These are phyloP conservation scores for Tridacna gigas DNA, from an alignment of 2,888 invertebrate genomes.

Conservation along the genomic window DNA sequence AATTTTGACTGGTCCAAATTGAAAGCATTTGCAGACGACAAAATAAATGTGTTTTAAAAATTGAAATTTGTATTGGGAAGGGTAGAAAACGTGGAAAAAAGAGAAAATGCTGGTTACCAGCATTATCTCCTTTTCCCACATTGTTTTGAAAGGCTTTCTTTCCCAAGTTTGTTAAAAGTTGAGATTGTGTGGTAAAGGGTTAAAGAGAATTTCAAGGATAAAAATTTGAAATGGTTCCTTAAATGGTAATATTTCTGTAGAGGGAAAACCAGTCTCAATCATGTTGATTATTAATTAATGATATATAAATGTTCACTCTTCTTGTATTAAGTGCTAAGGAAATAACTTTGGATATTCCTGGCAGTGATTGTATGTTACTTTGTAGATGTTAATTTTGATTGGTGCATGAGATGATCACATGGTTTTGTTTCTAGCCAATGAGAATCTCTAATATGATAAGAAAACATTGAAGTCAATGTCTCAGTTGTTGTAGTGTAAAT, in stretches of 20 bases:
- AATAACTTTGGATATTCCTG: slow-evolving; percentile 30
- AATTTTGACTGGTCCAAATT: too few relatives aligned
- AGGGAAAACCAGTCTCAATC: slow-evolving; percentile 23
- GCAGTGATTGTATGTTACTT: slow-evolving; percentile 27
- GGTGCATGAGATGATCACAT: slow-evolving; percentile 68
- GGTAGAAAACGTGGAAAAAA: too few relatives aligned
- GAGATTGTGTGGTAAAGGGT: too few relatives aligned
- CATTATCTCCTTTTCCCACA: too few relatives aligned
- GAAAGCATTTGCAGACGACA: too few relatives aligned
- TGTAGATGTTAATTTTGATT: slow-evolving; percentile 60
- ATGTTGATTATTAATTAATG: background rate
- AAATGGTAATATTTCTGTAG: slow-evolving; percentile 11
- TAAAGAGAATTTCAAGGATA: too few relatives aligned
- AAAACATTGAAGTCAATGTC: slow-evolving; percentile 16
- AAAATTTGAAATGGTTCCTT: background rate
- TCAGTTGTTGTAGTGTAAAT: slow-evolving; percentile 21
- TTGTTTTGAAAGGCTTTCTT: too few relatives aligned
- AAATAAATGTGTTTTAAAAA: too few relatives aligned
- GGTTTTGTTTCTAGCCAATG: slow-evolving; percentile 50
- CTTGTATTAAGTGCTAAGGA: slow-evolving; percentile 44
- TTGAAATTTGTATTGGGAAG: too few relatives aligned
- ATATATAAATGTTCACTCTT: slow-evolving; percentile 2
- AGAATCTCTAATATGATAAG: slow-evolving; percentile 47
- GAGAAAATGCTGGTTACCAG: too few relatives aligned
- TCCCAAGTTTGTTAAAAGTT: too few relatives aligned